Evolutionary conservation across 2,888 invertebrate genomes (phyloP).

Genomic region (Amblyteles armatorius): DNA sequence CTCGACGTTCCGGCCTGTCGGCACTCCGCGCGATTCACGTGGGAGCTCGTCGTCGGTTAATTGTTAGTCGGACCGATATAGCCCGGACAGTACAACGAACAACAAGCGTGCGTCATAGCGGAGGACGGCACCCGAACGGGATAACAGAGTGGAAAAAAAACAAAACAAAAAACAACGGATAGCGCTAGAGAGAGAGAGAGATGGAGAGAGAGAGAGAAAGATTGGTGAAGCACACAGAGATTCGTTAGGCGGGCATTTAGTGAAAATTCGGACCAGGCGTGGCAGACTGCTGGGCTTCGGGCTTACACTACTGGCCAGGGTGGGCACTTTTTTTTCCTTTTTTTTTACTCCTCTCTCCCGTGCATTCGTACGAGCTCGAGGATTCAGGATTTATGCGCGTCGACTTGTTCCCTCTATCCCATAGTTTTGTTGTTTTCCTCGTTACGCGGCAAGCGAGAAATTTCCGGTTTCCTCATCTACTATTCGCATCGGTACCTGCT

Average conservation of each 20-base stretch:
- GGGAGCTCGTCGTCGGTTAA: conserved; percentile 53
- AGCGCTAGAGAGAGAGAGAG: conserved; percentile 18
- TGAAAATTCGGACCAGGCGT: conserved; percentile 56
- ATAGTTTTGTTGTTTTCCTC: conserved; percentile 57
- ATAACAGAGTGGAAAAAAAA: conserved; percentile 13
- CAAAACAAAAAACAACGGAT: conserved; percentile 6
- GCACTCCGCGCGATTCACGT: conserved; percentile 40
- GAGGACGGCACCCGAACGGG: conserved; percentile 24
- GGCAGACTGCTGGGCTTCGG: conserved; percentile 34
- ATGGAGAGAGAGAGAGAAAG: conserved; percentile 37
- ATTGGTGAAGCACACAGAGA: conserved; percentile 52
- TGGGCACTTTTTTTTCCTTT: conserved; percentile 50
- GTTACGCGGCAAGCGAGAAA: conserved; percentile 56
- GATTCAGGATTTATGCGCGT: conserved; percentile 59
- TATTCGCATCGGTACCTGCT: conserved; percentile 47
- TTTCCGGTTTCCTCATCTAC: conserved; percentile 55
- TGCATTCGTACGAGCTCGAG: conserved; percentile 34
- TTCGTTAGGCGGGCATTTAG: conserved; percentile 66
- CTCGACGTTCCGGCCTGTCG: conserved; percentile 12
- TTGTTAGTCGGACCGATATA: conserved; percentile 58
- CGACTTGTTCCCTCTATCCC: conserved; percentile 44
- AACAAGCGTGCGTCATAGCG: conserved; percentile 49
- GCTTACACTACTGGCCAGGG: conserved; percentile 47
- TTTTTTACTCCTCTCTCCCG: conserved; percentile 40
- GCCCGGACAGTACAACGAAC: conserved; percentile 37